Evolutionary conservation across 2,797 vertebrate species (phyloP).

Genomic region (Pelodytes ibericus): DNA sequence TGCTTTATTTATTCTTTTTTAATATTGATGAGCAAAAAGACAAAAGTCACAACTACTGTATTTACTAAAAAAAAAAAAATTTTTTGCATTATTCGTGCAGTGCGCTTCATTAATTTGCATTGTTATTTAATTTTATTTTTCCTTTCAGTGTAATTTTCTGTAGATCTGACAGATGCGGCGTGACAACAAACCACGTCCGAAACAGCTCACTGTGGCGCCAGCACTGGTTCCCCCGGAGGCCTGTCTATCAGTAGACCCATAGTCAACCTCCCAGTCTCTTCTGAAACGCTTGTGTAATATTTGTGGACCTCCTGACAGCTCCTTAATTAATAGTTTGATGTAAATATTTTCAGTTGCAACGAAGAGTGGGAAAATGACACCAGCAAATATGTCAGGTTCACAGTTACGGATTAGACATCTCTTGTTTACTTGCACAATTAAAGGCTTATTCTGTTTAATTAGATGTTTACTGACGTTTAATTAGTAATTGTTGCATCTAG

Average conservation of each 20-base stretch:
- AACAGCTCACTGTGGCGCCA: slow-evolving; percentile 49
- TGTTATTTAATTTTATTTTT: slow-evolving; percentile 60
- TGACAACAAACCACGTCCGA: slow-evolving; percentile 54
- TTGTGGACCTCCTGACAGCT: slow-evolving; percentile 62
- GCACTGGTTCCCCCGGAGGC: slow-evolving; percentile 46
- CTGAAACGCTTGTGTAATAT: slow-evolving; percentile 58
- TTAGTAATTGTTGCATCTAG: slow-evolving; percentile 32
- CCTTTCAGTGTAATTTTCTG: slow-evolving; percentile 59
- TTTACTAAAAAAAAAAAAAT: slow-evolving; percentile 17
- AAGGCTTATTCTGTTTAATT: slow-evolving; percentile 46
- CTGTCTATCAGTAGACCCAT: slow-evolving; percentile 55
- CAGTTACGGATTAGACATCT: slow-evolving; percentile 51
- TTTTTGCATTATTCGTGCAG: slow-evolving; percentile 27
- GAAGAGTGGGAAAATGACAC: slow-evolving; percentile 52
- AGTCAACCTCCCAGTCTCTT: slow-evolving; percentile 54
- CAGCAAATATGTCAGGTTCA: slow-evolving; percentile 52
- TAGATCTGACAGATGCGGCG: slow-evolving; percentile 52
- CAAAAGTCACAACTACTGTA: slow-evolving; percentile 23
- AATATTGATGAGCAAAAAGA: background rate
- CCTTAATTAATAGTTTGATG: slow-evolving; percentile 64
- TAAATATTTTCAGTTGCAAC: slow-evolving; percentile 63
- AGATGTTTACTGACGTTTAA: slow-evolving; percentile 49
- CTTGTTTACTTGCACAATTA: slow-evolving; percentile 44
- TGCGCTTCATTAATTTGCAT: slow-evolving; percentile 45
- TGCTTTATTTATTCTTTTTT: background rate